phyloP scores from a whole-genome alignment of 1,140 invertebrate species.

The Acromyrmex charruanus region DNA sequence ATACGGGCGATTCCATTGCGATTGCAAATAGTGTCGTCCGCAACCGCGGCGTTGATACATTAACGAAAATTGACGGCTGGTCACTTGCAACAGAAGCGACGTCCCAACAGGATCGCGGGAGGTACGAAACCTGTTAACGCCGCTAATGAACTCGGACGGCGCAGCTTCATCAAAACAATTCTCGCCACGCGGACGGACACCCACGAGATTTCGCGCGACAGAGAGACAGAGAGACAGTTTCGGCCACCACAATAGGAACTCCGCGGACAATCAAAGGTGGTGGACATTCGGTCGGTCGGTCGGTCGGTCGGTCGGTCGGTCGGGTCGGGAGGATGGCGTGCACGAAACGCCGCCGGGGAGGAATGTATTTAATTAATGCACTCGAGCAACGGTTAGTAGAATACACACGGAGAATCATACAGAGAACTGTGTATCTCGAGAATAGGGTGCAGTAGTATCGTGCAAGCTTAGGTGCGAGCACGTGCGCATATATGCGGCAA shows the following conservation, averaged over 20 bases:
- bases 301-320: slow-evolving; percentile 20
- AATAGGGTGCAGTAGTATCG: neutral
- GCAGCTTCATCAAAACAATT: slow-evolving; percentile 66
- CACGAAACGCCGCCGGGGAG: neutral
- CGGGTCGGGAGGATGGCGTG: neutral
- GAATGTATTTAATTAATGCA: slow-evolving; percentile 75
- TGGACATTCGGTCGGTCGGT: slow-evolving; percentile 31
- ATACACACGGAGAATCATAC: slow-evolving; percentile 9
- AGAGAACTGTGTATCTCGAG: neutral
- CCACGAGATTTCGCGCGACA: slow-evolving; percentile 25
- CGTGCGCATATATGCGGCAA: slow-evolving; percentile 9
- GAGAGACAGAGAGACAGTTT: slow-evolving; percentile 56
- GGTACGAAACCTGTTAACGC: slow-evolving; percentile 46
- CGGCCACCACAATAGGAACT: slow-evolving; percentile 68
- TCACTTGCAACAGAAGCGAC: neutral
- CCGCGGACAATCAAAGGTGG: slow-evolving; percentile 73
- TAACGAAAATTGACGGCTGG: slow-evolving; percentile 33
- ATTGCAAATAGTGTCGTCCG: slow-evolving; percentile 24
- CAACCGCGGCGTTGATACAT: slow-evolving; percentile 17
- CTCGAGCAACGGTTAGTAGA: slow-evolving; percentile 13
- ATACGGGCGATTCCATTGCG: neutral
- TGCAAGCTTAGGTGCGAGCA: neutral
- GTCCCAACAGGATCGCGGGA: neutral
- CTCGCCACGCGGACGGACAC: neutral
- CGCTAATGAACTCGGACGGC: slow-evolving; percentile 40